Evolutionary conservation across 2,797 vertebrate genomes (phyloP), one percentile per base, ranked within the genome.

Genomic region (Cynopterus sphinx): DNA sequence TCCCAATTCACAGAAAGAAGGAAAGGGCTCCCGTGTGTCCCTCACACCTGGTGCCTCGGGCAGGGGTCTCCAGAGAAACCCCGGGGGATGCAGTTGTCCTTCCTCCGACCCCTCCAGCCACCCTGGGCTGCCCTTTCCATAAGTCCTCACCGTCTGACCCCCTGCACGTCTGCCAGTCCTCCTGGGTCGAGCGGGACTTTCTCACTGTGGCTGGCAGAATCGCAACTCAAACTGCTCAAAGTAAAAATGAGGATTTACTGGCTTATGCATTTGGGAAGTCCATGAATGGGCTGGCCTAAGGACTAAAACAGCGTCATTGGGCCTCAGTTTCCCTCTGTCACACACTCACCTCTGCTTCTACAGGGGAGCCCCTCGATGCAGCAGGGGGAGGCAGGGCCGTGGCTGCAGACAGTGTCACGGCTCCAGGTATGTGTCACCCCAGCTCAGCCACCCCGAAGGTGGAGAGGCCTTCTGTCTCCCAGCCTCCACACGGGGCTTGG

Each of bases 31-130:
- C 63, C 6, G 31, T 2, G 22, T 26, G 39, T 36, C 55, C 36
- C 26, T n/a, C 55, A 6, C 3, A 12, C 39, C 78, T 21, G 6
- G 26, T 4, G 39, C 4, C 1, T 43, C 21, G n/a, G 55, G 21
- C 55, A n/a, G 7, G 6, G 17, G 59, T 22, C 55, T 59, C 6
- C 2, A 3, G 26, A 79, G 55, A 81, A 31, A 46, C 39, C 8
- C 6, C 31, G 10, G 2, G 5, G 33, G 16, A 3, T 0, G 3
- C 28, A 21, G 0, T 3, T 10, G 0, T 31, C 21, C 74, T 33
- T 43, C n/a, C 31, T 53, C 10, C 0, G 2, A 5, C 19, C 17
- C 16, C 51, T 21, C 1, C 4, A 3, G 61, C 21, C 0, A 0
- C 43, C 57, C 41, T 1, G 8, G 53, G 33, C 41, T 33, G 4